Evolutionary conservation across 1,140 invertebrate genomes (phyloP).

Genomic region (Papilio dardanus): DNA sequence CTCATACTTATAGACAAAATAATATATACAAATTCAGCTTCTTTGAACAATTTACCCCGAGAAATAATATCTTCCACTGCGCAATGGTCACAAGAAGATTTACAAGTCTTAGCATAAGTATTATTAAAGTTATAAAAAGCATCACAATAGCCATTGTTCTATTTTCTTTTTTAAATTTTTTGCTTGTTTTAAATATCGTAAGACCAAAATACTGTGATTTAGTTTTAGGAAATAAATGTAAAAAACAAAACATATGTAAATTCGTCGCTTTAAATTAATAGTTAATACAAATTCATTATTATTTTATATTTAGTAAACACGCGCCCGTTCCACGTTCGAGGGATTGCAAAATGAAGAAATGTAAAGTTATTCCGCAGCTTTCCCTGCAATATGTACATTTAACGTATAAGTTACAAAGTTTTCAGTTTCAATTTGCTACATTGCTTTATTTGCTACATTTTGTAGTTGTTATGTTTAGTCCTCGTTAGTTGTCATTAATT

Average conservation of each 20-base stretch:
- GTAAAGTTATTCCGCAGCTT: slow-evolving; percentile 16
- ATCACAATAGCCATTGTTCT: not conserved
- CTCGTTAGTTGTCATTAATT: not conserved
- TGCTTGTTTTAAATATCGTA: not conserved
- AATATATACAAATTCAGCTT: too few relatives aligned
- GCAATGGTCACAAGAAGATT: not conserved
- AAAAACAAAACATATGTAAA: not conserved
- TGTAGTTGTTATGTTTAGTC: not conserved
- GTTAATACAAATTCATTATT: not conserved
- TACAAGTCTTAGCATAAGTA: not conserved
- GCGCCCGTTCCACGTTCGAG: not conserved
- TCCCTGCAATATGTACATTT: not conserved
- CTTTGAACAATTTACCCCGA: too few relatives aligned
- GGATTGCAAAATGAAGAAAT: slow-evolving; percentile 20
- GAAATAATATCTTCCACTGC: too few relatives aligned
- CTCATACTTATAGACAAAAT: too few relatives aligned
- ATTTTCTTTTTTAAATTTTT: not conserved
- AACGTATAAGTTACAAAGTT: slow-evolving; percentile 13
- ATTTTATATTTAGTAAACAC: not conserved
- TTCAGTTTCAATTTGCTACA: slow-evolving; percentile 6
- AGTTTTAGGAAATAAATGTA: not conserved
- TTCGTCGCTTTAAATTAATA: too few relatives aligned
- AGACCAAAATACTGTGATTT: not conserved
- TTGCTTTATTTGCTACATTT: slow-evolving; percentile 1
- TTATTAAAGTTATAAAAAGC: not conserved